These are phyloP conservation scores for Acipenser oxyrinchus DNA, from an alignment of 2,797 vertebrate species.

Conservation along the genomic window DNA sequence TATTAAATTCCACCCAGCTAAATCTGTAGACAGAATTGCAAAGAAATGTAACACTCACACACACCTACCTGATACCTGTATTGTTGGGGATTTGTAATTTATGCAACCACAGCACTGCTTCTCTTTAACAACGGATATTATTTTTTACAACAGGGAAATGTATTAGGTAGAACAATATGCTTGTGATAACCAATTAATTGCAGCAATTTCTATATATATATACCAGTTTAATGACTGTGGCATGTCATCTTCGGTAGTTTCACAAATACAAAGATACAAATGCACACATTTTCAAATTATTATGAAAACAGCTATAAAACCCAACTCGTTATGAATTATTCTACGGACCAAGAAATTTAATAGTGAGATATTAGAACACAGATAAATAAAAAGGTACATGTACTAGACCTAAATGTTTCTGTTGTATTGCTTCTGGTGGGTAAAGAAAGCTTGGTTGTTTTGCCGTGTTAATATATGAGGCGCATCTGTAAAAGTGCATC, in stretches of 20 bases:
- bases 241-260: too few species aligned
- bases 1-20: too few species aligned
- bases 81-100: too few species aligned
- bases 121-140: background rate
- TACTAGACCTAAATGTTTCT: background rate
- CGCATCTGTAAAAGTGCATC: background rate
- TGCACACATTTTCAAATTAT: background rate
- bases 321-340: background rate
- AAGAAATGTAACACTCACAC: too few species aligned
- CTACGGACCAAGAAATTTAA: background rate
- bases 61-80: too few species aligned
- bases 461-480: background rate
- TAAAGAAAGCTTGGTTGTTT: conserved; percentile 5
- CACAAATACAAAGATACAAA: background rate
- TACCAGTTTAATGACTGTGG: background rate
- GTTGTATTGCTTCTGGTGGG: conserved; percentile 8
- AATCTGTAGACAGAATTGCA: too few species aligned
- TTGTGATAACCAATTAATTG: conserved; percentile 1
- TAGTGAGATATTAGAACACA: background rate
- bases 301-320: conserved; percentile 10
- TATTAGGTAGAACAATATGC: background rate
- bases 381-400: conserved; percentile 5
- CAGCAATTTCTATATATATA: background rate
- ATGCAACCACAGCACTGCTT: too few species aligned
- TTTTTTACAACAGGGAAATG: background rate